Conservation (phyloP, 2,888 invertebrate genomes). For the Meloe dianella region DNA sequence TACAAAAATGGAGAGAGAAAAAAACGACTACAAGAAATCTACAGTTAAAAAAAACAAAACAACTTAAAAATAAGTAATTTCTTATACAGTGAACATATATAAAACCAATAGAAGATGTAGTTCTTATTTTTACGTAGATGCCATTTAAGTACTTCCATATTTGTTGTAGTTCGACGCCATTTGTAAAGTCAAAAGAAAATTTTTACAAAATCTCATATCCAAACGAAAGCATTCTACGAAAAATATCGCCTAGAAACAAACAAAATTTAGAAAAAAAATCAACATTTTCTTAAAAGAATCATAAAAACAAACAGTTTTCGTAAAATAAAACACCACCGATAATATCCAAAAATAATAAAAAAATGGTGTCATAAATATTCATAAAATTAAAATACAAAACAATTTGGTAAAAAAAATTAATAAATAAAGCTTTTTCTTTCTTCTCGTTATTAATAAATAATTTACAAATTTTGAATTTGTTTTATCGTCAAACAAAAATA, state of each 20-base stretch:
- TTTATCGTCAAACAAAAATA: conserved; percentile 39
- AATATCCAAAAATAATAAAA: conserved; percentile 43
- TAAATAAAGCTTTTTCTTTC: conserved; percentile 44
- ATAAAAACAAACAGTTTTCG: conserved; percentile 38
- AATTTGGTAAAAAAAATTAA: conserved; percentile 44
- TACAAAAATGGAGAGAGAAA: conserved; percentile 26
- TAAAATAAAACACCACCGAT: conserved; percentile 49
- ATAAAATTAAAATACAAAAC: conserved; percentile 49
- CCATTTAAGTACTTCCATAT: conserved; percentile 46
- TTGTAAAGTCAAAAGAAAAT: conserved; percentile 16
- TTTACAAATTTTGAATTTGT: conserved; percentile 52
- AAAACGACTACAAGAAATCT: too few species aligned
- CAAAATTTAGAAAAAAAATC: conserved; percentile 38
- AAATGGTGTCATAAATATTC: conserved; percentile 51
- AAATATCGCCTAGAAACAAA: conserved; percentile 45
- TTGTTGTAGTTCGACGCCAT: conserved; percentile 52
- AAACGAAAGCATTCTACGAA: conserved; percentile 44
- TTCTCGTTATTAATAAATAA: conserved; percentile 40
- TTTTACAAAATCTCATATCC: neutral
- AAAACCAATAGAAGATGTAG: conserved; percentile 38
- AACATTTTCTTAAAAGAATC: conserved; percentile 38
- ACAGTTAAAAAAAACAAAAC: conserved; percentile 27
- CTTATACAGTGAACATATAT: conserved; percentile 21
- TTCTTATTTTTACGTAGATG: conserved; percentile 51
- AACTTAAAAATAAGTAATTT: conserved; percentile 28